These are phyloP conservation scores for Siniperca chuatsi DNA, from an alignment of 2,113 vertebrate genomes.

Conservation along the genomic window DNA sequence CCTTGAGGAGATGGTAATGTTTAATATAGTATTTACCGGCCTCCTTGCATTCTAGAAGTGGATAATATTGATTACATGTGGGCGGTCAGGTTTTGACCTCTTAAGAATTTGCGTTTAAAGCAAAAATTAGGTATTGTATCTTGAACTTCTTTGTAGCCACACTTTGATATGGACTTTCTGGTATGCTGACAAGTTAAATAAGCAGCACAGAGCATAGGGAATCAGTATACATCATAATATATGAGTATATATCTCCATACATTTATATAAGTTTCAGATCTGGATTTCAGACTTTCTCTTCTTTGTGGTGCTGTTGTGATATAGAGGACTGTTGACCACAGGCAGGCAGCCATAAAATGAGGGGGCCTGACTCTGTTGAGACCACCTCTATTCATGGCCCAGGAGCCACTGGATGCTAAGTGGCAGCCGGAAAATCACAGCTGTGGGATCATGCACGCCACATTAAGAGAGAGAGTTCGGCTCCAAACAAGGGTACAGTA, in stretches of 20 bases:
- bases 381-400: constrained; percentile 79
- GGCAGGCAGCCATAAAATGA: constrained; percentile 62
- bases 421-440: constrained; percentile 84
- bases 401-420: constrained; percentile 71
- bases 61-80: too few relatives aligned
- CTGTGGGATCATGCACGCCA: constrained; percentile 75
- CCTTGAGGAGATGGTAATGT: constrained; percentile 9
- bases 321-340: constrained; percentile 56
- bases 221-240: not conserved
- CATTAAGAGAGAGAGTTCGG: constrained; percentile 65
- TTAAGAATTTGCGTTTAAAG: not conserved
- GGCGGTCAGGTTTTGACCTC: not conserved
- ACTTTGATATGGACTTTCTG: not conserved
- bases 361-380: constrained; percentile 70
- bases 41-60: not conserved
- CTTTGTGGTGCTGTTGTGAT: constrained; percentile 57
- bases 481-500: constrained; percentile 53
- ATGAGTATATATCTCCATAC: not conserved
- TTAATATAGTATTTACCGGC: constrained; percentile 29
- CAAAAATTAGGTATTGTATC: not conserved
- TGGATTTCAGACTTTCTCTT: constrained; percentile 12
- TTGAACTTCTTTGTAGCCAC: not conserved
- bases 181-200: not conserved
- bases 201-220: not conserved
- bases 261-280: not conserved